Base-by-base conservation (phyloP, 2,113 vertebrate species). In the Deroptyus accipitrinus region DNA sequence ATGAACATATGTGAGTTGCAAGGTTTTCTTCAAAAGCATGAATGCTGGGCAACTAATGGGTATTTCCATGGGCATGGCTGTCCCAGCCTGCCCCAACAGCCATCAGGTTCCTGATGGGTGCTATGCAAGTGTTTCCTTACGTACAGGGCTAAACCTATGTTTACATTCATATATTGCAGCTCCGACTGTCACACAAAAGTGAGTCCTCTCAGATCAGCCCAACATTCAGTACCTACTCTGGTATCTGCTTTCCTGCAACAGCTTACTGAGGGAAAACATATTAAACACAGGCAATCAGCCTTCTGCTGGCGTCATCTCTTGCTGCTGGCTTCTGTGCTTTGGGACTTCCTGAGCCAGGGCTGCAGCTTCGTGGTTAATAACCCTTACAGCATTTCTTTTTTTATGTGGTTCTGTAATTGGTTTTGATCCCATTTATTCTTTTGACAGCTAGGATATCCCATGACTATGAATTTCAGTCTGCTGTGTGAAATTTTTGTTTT, bases 361-460 rank as follows among this genome's bases (percentile, higher is more conserved):
- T 81, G 37, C 63, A 66, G 28, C 48, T 90, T 67, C 0, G 0
- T 78, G 61, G 81, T 64, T 95, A 92, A 89, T 68, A 92, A 81
- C 42, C 5, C 37, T 49, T 54, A 48, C 8, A 55, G 51, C 44
- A 51, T 62, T 72, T 39, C 64, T 72, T 66, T 70, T 90, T 25
- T 3, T 14, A 46, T 61, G 44, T 80, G 14, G 35, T 86, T 91
- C 90, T 77, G 41, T 80, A 76, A 46, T 76, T 69, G 44, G 31
- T 30, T 92, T 83, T 88, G 19, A 84, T 63, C 61, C 78, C 28
- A 68, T 89, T 89, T 94, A 63, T 78, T 78, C n/a, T 84, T 94
- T 55, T 91, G 73, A 63, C 37, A 84, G 57, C 48, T 74, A 57
- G 35, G 83, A 39, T 66, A 49, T 67, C 22, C 27, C 25, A 54